Evolutionary conservation across 2,797 vertebrate species (phyloP), one percentile per base, ranked within the genome.

Genomic region (Eupleurogrammus muticus): DNA sequence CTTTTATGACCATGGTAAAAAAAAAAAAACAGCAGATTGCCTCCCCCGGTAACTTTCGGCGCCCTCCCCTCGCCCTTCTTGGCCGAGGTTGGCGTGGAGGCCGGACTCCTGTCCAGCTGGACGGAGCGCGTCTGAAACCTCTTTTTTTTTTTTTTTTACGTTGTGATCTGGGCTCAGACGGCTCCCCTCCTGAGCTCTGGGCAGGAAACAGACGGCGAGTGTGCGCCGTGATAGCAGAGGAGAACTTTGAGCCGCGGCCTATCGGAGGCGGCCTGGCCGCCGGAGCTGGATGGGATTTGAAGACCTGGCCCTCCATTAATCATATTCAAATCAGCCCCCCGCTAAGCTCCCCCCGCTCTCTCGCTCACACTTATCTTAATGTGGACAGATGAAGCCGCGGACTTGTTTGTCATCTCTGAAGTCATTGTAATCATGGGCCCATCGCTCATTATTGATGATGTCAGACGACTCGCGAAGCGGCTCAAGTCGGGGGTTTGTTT

Each of bases 231-330:
- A 91, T 88, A 85, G 87, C 84, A 62, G 49, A 62, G 42, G 70
- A n/a, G 60, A 62, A 74, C 80, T 82, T 83, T 87, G 87, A 90
- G 77, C 32, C 21, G 66, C 34, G 34, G 80, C 81, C 88, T 90
- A 90, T 92, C 89, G 83, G 79, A 69, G 61, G 55, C 60, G 52
- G 32, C 64, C 88, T 88, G 83, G 77, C 91, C 75, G 85, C 64
- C 46, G 69, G 79, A 87, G 80, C 77, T 92, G 89, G 89, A 90
- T 90, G 89, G 75, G 82, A 85, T 90, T 86, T 81, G 73, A 87
- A 90, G 84, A 88, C 81, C 79, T 91, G 91, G 89, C 83, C 78
- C 83, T 80, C 76, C 87, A 90, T 93, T 90, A 92, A 92, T 93
- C 91, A 89, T 81, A 90, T 92, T 93, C 76, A 92, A 92, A 92